Base-by-base conservation (phyloP, 2,888 invertebrate species). In the Caradrina clavipalpis region DNA sequence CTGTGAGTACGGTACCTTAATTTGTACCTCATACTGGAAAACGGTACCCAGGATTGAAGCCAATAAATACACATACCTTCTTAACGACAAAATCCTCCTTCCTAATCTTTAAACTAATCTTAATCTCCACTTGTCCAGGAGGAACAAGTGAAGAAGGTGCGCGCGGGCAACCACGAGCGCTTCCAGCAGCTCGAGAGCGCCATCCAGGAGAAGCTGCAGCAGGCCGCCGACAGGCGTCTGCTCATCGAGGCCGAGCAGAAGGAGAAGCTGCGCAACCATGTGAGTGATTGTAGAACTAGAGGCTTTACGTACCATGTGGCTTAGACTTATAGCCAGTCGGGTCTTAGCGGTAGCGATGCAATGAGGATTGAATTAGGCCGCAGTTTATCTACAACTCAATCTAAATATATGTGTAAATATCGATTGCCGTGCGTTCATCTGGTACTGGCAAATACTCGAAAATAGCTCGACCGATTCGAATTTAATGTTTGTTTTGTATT, bases 231-330 rank as follows among this genome's bases (percentile, higher is more conserved):
- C 87, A 97, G 98, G 87, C 97, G 98, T 59, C 97, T 97, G 87
- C 97, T 97, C 84, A 96, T 98, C 80, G 98, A 98, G 90, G 97
- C 97, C 83, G 98, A 98, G 90, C 97, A 98, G 90, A 97, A 97
- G 91, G 98, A 98, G 92, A 97, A 97, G 89, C 96, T 98, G 83
- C 97, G 97, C 89, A 97, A 97, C 92, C 97, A 98, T 89, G 98
- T 73, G 45, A 73, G 72, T 73, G 35, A 8, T 35, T 17, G 3
- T 3, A 55, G 42, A 13, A 31, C 35, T 19, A 11, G 17, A 19
- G 42, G 26, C 22, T 21, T 6, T 19, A 39, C 0, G 45, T 53
- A 58, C 39, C 39, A 39, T 67, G n/a, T 8, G 11, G 45, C 17
- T 45, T 10, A n/a, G n/a, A n/a, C n/a, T n/a, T n/a, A n/a, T 11